Evolutionary conservation across 2,113 vertebrate species (phyloP).

Genomic region (Chrysemys picta): DNA sequence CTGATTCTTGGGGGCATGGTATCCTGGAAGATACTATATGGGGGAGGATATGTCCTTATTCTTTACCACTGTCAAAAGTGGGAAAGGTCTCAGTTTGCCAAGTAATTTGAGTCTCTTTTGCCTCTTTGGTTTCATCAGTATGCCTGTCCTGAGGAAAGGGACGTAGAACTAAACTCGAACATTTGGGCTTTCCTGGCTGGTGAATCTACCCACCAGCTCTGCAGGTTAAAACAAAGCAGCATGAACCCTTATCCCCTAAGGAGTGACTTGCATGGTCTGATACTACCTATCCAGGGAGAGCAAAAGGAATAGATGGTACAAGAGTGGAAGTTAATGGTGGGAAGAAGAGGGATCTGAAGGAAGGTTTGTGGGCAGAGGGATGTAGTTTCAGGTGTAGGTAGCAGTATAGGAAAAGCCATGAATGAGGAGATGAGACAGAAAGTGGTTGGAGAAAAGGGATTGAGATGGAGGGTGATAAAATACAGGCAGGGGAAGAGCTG

Average conservation of each 20-base stretch:
- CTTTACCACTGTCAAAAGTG: not conserved
- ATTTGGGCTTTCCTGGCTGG: not conserved
- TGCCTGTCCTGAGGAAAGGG: not conserved
- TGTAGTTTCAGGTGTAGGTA: not conserved
- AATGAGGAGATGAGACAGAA: not conserved
- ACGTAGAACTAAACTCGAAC: not conserved
- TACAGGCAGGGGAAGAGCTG: not conserved
- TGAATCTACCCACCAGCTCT: not conserved
- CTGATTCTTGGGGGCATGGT: not conserved
- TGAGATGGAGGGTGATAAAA: not conserved
- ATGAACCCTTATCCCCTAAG: not conserved
- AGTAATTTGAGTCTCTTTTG: not conserved
- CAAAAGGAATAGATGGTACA: not conserved
- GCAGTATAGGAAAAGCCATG: not conserved
- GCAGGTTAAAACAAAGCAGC: too few species aligned
- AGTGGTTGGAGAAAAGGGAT: not conserved
- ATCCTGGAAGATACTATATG: not conserved
- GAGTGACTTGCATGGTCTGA: not conserved
- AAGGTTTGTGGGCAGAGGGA: not conserved
- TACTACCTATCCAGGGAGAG: not conserved
- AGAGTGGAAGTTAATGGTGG: not conserved
- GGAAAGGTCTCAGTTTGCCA: not conserved
- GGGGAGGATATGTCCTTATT: not conserved
- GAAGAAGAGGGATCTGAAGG: not conserved
- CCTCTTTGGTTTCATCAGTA: not conserved